A percentile compares a stretch with the other conserved stretches of the same genome.
Conservation (phyloP, 2,888 invertebrate genomes). For the Apotomis turbidana region DNA sequence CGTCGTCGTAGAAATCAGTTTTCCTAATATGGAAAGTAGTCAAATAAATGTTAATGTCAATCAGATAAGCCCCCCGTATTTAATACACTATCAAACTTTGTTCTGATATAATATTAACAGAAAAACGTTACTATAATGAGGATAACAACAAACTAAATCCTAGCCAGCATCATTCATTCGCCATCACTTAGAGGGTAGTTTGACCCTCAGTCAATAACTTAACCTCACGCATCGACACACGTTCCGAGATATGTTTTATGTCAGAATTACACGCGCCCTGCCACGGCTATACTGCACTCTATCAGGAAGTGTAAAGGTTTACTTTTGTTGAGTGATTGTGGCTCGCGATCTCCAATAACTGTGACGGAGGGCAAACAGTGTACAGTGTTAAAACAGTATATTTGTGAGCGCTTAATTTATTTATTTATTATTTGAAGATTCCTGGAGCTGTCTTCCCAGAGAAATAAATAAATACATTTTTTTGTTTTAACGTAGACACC, state of each 20-base stretch:
- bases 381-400: not conserved
- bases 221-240: conserved; percentile 32
- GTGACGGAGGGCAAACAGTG: conserved; percentile 28
- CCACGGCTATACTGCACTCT: not conserved
- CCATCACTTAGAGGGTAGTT: conserved; percentile 28
- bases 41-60: no score
- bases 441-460: no score
- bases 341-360: conserved; percentile 28
- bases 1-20: no score
- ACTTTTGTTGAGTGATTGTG: not conserved
- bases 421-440: no score
- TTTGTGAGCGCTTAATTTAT: no score
- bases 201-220: conserved; percentile 39
- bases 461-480: no score
- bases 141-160: conserved; percentile 11
- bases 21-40: no score
- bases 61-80: no score
- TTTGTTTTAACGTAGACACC: no score
- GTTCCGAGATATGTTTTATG: conserved; percentile 39
- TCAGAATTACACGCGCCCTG: conserved; percentile 18
- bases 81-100: no score
- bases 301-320: conserved; percentile 1
- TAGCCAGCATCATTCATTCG: conserved; percentile 28
- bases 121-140: no score
- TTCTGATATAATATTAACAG: no score